Evolutionary conservation across 37 sponge, comb jelly and placozoan species (phyloP).

Genomic region (Halichondria panicea): DNA sequence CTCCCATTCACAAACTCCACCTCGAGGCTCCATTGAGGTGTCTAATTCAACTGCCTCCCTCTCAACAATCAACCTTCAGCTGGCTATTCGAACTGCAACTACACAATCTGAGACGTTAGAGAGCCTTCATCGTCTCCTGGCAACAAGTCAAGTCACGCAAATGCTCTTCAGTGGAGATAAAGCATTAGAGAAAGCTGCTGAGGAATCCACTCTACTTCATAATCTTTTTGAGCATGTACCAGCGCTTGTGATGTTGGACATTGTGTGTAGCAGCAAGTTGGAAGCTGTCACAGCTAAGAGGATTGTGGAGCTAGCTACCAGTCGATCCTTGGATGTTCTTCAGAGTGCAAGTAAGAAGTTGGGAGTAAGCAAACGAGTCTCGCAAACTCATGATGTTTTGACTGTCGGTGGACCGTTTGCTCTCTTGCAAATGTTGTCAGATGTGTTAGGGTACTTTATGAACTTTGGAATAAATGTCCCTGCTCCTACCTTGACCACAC

Average conservation of each 20-base stretch:
- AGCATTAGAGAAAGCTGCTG: constrained; percentile 36
- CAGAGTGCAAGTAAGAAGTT: background rate
- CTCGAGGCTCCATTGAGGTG: background rate
- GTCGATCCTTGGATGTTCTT: constrained; percentile 10
- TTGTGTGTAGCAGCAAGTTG: constrained; percentile 51
- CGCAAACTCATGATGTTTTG: constrained; percentile 2
- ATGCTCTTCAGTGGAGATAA: constrained; percentile 79
- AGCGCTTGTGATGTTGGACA: constrained; percentile 69
- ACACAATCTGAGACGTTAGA: constrained; percentile 46
- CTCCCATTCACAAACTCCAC: constrained; percentile 22
- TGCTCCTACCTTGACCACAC: background rate
- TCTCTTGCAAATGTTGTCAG: constrained; percentile 30
- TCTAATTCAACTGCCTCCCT: background rate
- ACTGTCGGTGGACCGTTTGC: constrained; percentile 11
- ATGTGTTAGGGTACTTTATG: constrained; percentile 33
- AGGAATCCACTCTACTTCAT: constrained; percentile 30
- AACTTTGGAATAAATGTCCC: background rate
- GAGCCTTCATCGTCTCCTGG: constrained; percentile 58
- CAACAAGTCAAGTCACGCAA: constrained; percentile 29
- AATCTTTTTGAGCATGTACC: constrained; percentile 52
- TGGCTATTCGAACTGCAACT: constrained; percentile 57
- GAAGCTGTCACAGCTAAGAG: constrained; percentile 37
- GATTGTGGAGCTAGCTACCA: constrained; percentile 48
- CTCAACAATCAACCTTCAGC: constrained; percentile 31
- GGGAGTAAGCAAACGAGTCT: background rate